Base-by-base conservation (phyloP, 2,888 invertebrate genomes). In the Eristalinus sepulchralis region DNA sequence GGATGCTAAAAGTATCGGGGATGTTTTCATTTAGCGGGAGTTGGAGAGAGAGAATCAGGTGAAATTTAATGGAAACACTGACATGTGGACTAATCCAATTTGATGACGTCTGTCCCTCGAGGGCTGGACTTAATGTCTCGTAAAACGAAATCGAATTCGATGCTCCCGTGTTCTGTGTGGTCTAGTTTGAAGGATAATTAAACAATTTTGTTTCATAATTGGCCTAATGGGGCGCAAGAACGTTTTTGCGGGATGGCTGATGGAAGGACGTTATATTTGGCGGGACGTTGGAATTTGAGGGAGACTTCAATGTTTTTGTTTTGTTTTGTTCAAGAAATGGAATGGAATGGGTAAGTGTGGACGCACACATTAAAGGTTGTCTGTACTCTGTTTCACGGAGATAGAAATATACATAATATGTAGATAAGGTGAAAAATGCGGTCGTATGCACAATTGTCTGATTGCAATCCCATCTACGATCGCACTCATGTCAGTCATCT, bases 91-190 rank as follows among this genome's bases (percentile, higher is more conserved):
- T 47, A 47, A 64, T 71, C 59, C 60, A 60, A 80, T 80, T 60
- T 73, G 60, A 73, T 72, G 47, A 47, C 47, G 72, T 73, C n/a
- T 80, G 27, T n/a, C 22, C 4, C 36, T 33, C 24, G 39, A 60
- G 27, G 70, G 24, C 73, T 79, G 78, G 13, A 78, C 59, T 83
- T 86, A 83, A 83, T 86, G 85, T 64, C 62, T 70, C 75, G 85
- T 78, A 78, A 86, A 86, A 75, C 66, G 17, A 68, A 53, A 68
- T 78, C 64, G 39, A 39, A 60, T 39, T 24, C 57, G 24, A 13
- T 57, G 57, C 39, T 39, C 5, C 27, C n/a, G 39, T 47, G 13
- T 13, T 8, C 17, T 17, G 17, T 47, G 47, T 8, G 47, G 47
- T 47, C 47, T 47, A 17, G 47, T 47, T 47, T 47, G 47, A 47